These are phyloP conservation scores for Pelagia noctiluca DNA, from an alignment of 30 jellyfish, hydroid and myxozoan species.

Conservation along the genomic window DNA sequence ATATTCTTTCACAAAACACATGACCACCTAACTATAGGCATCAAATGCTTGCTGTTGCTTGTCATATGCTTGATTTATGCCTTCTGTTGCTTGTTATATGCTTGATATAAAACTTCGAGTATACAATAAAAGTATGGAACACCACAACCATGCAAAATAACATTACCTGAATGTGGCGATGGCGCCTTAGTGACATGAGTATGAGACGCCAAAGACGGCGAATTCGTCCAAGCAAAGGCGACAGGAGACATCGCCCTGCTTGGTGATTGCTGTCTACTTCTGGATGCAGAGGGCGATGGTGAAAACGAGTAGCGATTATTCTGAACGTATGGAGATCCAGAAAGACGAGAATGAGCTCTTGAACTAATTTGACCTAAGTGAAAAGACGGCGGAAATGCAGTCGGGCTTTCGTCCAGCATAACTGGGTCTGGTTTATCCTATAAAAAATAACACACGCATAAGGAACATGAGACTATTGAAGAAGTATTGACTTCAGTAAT, in stretches of 20 bases:
- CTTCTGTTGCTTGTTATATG: too few relatives aligned
- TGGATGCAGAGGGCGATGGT: conserved; percentile 47
- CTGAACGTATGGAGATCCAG: conserved; percentile 22
- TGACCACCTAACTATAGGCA: too few relatives aligned
- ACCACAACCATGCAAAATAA: too few relatives aligned
- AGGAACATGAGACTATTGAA: too few relatives aligned
- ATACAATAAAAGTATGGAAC: too few relatives aligned
- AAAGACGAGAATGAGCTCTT: conserved; percentile 53
- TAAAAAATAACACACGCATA: too few relatives aligned
- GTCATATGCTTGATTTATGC: not conserved
- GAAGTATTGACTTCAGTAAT: too few relatives aligned
- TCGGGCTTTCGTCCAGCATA: conserved; percentile 1
- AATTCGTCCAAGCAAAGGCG: conserved; percentile 21
- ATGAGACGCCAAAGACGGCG: conserved; percentile 35
- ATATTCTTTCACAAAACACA: too few relatives aligned
- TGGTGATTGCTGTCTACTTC: conserved; percentile 61
- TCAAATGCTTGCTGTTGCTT: too few relatives aligned
- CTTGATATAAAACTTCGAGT: too few relatives aligned
- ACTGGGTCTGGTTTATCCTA: conserved; percentile 78
- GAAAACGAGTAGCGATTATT: conserved; percentile 31
- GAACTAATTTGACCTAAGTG: conserved; percentile 32
- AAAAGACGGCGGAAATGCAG: conserved; percentile 7
- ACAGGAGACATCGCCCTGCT: conserved; percentile 57
- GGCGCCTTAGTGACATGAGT: conserved; percentile 28
- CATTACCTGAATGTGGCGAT: conserved; percentile 73